Evolutionary conservation across 2,113 vertebrate genomes (phyloP), one percentile per base, ranked within the genome.

Genomic region (Lanius collurio): DNA sequence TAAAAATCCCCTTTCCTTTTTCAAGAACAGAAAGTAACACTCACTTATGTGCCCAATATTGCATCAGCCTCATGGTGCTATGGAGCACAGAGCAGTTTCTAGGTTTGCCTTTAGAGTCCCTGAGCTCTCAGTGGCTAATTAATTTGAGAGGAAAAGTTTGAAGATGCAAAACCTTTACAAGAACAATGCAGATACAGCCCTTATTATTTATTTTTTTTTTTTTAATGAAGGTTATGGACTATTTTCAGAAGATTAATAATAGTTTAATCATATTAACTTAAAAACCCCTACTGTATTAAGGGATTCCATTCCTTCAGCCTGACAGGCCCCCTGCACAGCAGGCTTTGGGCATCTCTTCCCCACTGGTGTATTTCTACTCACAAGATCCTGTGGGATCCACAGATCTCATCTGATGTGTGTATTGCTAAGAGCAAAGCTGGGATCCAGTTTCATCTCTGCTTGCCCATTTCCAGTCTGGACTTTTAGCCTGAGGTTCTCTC

Each of bases 21-120:
- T 41, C 30, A 60, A 37, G 30, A 83, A 55, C 14, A 42, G 7
- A 68, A 91, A 52, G 23, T 15, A 87, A 53, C 30, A 16, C 28
- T 60, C 53, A 78, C 4, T n/a, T 56, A 11, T 0, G 0, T 1
- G 0, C 7, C 64, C 59, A 0, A 0, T 12, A 59, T n/a, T 75
- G 39, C 65, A 86, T 53, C 90, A 79, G 35, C 16, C 60, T 59
- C 83, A 12, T 1, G 1, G 50, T 35, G 39, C 71, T 22, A 26
- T 49, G 73, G 78, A 70, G 60, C 27, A 16, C 2, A 21, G 46
- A 87, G 21, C 9, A 7, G n/a, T 85, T 86, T 64, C 67, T 52
- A 46, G 35, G 12, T 52, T 88, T 83, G 68, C 62, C 50, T 82
- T 49, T 19, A 6, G 15, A 78, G 31, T 30, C 46, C 26, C 67